These are phyloP conservation scores for Brachionus angularis DNA, from an alignment of 1,140 invertebrate species.

Conservation along the genomic window DNA sequence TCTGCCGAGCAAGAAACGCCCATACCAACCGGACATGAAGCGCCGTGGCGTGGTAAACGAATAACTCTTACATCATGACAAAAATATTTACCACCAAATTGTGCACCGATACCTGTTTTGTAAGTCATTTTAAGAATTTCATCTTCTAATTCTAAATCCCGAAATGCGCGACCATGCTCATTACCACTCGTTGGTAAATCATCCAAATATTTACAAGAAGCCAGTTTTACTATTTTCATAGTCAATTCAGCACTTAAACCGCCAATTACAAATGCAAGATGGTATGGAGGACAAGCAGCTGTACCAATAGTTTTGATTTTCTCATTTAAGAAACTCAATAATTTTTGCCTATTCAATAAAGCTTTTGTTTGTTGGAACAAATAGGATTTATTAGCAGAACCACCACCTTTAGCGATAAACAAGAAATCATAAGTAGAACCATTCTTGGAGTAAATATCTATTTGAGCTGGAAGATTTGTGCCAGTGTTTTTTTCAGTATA, in stretches of 20 bases:
- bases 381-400: conserved; percentile 59
- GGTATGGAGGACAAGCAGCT: conserved; percentile 59
- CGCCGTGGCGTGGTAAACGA: conserved; percentile 56
- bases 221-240: conserved; percentile 58
- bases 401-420: conserved; percentile 59
- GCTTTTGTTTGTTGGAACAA: conserved; percentile 59
- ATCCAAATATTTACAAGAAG: conserved; percentile 56
- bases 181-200: conserved; percentile 55
- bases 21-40: conserved; percentile 58
- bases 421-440: conserved; percentile 57
- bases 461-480: conserved; percentile 59
- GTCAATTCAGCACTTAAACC: conserved; percentile 58
- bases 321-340: conserved; percentile 56
- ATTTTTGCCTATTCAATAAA: conserved; percentile 56
- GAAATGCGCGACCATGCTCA: conserved; percentile 56
- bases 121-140: conserved; percentile 55
- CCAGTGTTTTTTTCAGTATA: conserved; percentile 57
- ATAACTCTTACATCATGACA: conserved; percentile 59
- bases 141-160: conserved; percentile 54
- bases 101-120: conserved; percentile 56
- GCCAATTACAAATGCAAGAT: conserved; percentile 57
- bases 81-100: conserved; percentile 60
- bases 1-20: conserved; percentile 59
- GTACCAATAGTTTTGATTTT: conserved; percentile 59
- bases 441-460: conserved; percentile 56